These are phyloP conservation scores for Dipodomys spectabilis DNA, from an alignment of 2,113 vertebrate genomes.

Conservation along the genomic window DNA sequence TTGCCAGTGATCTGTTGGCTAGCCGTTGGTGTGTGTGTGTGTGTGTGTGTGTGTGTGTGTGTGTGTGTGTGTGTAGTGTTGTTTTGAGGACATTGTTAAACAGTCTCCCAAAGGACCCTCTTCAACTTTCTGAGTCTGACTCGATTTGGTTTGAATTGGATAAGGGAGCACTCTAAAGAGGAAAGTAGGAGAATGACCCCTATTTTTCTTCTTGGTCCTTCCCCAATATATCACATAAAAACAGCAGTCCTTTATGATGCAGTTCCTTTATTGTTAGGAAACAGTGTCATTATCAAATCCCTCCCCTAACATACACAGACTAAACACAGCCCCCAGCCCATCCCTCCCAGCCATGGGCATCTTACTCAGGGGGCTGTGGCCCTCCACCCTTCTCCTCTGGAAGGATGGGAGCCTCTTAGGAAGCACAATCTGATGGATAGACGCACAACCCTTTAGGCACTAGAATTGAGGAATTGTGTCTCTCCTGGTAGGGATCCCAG, in stretches of 20 bases:
- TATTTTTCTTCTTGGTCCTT: not conserved
- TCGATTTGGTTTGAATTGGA: not conserved
- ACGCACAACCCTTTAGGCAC: constrained; percentile 52
- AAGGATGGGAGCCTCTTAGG: not conserved
- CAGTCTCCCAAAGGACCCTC: not conserved
- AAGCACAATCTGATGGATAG: not conserved
- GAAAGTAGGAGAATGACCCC: not conserved
- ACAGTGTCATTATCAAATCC: constrained; percentile 74
- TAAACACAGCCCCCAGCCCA: constrained; percentile 45
- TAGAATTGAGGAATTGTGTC: constrained; percentile 94
- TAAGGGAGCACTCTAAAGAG: not conserved
- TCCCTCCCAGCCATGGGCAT: constrained; percentile 19
- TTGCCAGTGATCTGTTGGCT: not conserved
- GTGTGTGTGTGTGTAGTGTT: not conserved
- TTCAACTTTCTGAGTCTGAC: constrained; percentile 34
- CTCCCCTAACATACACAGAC: constrained; percentile 52
- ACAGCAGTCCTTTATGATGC: constrained; percentile 52
- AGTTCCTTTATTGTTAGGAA: constrained; percentile 81
- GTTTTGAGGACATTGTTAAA: constrained; percentile 27
- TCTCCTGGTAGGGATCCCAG: constrained; percentile 95
- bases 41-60: too few species aligned
- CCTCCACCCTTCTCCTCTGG: not conserved
- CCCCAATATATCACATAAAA: not conserved
- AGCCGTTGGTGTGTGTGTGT: not conserved
- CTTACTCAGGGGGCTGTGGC: not conserved